Conservation (phyloP, 2,888 invertebrate genomes). For the Deilephila elpenor region DNA sequence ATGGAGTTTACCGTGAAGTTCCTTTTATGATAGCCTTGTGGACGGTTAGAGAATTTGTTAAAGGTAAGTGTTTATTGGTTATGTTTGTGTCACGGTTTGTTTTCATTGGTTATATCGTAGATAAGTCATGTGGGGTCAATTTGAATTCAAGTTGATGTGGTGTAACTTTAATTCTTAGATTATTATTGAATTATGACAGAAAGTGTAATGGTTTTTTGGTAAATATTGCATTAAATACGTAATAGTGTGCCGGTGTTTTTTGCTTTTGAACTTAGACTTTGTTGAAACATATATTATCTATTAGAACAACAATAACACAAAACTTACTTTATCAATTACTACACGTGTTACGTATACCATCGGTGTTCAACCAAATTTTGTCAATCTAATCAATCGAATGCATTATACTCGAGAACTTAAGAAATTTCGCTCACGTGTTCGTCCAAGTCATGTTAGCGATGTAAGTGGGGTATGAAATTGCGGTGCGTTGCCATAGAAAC, state of each 20-base stretch:
- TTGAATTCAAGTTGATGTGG: conserved; percentile 8
- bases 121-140: conserved; percentile 15
- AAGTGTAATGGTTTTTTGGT: neutral
- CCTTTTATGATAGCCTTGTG: conserved; percentile 78
- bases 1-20: conserved; percentile 69
- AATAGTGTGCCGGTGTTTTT: neutral
- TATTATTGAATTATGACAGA: neutral
- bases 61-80: conserved; percentile 66
- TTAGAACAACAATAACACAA: neutral
- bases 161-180: conserved; percentile 1
- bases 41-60: conserved; percentile 56
- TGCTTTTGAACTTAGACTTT: neutral
- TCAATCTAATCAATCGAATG: neutral
- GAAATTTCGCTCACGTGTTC: conserved; percentile 22
- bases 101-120: conserved; percentile 41
- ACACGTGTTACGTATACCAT: too few species aligned
- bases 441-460: conserved; percentile 51
- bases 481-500: conserved; percentile 73
- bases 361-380: neutral
- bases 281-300: neutral
- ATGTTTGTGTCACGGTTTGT: conserved; percentile 48
- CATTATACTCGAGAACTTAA: neutral
- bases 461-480: conserved; percentile 67
- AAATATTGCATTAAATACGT: neutral
- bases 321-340: neutral